A percentile compares a stretch with the other conserved stretches of the same genome.
Conservation (phyloP, 2,113 vertebrate species). For the Rafetus swinhoei region DNA sequence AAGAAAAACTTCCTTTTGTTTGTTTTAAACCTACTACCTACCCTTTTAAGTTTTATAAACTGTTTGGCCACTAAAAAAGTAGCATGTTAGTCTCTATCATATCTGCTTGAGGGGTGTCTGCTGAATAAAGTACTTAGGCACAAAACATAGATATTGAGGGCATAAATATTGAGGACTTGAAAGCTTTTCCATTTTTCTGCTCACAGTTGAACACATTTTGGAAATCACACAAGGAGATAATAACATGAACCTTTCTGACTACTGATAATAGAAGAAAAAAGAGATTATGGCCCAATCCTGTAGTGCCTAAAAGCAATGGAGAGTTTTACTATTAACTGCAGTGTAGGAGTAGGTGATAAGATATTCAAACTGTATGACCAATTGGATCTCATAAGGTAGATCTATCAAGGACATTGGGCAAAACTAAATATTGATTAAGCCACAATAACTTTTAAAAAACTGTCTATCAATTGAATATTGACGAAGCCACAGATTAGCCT, state of each 20-base stretch:
- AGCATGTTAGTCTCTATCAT: fast-evolving
- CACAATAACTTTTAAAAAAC: not conserved
- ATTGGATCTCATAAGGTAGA: not conserved
- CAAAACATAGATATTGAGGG: not conserved
- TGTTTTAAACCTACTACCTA: too few relatives aligned
- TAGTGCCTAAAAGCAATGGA: not conserved
- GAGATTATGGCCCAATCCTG: not conserved
- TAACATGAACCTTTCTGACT: not conserved
- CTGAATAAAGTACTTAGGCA: not conserved
- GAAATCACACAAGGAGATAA: not conserved
- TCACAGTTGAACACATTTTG: not conserved
- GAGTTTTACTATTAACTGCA: not conserved
- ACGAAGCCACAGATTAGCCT: not conserved
- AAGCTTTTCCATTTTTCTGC: not conserved
- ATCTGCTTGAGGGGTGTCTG: not conserved
- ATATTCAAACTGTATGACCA: not conserved
- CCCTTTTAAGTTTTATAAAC: not conserved
- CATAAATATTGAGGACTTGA: not conserved
- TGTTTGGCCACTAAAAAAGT: not conserved
- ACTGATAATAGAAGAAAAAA: not conserved
- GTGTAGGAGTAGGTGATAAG: not conserved
- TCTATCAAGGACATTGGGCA: not conserved
- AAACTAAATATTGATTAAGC: not conserved
- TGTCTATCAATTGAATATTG: not conserved
- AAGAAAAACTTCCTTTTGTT: too few relatives aligned